phyloP scores from a whole-genome alignment of 2,113 vertebrate genomes.

The Garra rufa region DNA sequence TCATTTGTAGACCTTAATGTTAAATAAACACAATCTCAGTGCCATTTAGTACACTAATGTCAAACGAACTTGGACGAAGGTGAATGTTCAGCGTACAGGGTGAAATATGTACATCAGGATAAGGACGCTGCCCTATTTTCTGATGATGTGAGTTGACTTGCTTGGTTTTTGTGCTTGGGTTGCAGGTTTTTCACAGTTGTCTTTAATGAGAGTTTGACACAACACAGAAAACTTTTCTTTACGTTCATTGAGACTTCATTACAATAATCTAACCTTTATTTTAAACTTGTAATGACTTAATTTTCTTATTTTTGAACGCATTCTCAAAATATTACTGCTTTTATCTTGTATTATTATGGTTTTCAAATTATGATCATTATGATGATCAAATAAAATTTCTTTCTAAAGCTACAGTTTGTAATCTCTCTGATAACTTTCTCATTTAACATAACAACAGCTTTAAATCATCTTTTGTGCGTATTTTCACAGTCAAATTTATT shows the following conservation, averaged over 20 bases:
- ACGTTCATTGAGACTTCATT: not conserved
- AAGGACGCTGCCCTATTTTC: constrained; percentile 23
- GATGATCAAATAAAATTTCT: too few species aligned
- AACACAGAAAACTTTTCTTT: not conserved
- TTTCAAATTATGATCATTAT: too few species aligned
- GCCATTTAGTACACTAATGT: constrained; percentile 33
- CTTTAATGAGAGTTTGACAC: not conserved
- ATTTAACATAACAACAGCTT: too few species aligned
- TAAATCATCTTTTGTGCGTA: too few species aligned
- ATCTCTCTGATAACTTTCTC: too few species aligned
- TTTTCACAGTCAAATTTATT: too few species aligned
- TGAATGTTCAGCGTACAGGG: constrained; percentile 38
- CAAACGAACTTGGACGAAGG: constrained; percentile 40
- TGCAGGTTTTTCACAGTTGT: constrained; percentile 15
- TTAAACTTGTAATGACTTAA: not conserved
- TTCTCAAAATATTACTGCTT: not conserved
- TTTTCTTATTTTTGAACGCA: not conserved
- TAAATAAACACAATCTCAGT: constrained; percentile 30
- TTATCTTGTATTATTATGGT: not conserved
- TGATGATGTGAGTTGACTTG: not conserved
- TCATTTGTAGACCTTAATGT: constrained; percentile 19
- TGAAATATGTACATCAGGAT: constrained; percentile 37
- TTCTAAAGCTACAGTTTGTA: too few species aligned
- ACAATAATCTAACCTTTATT: not conserved
- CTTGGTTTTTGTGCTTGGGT: not conserved